These are phyloP conservation scores for Ctenicera cuprea DNA, from an alignment of 2,888 invertebrate species.

Conservation along the genomic window DNA sequence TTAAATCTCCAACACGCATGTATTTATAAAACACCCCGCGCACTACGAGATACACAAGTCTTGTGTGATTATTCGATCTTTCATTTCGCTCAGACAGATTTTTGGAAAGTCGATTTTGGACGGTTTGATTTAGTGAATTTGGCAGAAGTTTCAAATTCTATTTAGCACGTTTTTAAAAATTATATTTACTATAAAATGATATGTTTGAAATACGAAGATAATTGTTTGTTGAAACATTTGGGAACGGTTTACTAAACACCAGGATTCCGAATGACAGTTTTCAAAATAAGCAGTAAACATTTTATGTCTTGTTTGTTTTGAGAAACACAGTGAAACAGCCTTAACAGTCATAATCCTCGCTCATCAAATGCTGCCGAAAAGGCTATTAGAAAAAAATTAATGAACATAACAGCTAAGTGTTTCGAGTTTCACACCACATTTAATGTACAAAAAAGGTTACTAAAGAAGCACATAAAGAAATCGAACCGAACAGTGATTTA, in stretches of 20 bases:
- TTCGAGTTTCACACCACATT: too few species aligned
- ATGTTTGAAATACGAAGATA: slow-evolving; percentile 69
- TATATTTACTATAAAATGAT: slow-evolving; percentile 64
- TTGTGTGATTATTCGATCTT: too few species aligned
- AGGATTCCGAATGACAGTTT: slow-evolving; percentile 72
- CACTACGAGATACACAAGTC: too few species aligned
- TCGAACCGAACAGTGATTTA: too few species aligned
- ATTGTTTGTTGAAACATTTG: slow-evolving; percentile 69
- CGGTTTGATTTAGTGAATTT: slow-evolving; percentile 40
- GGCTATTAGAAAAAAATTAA: neutral
- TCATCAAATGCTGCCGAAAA: slow-evolving; percentile 1
- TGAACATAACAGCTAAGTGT: neutral
- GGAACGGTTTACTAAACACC: slow-evolving; percentile 69
- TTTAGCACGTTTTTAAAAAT: slow-evolving; percentile 56
- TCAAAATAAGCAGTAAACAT: slow-evolving; percentile 71
- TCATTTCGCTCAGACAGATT: neutral
- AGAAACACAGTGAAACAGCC: slow-evolving; percentile 61
- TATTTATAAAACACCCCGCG: slow-evolving; percentile 40
- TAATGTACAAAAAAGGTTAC: too few species aligned
- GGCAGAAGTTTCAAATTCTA: slow-evolving; percentile 41
- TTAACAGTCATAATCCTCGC: slow-evolving; percentile 62
- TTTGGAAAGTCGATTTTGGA: neutral
- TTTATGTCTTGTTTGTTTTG: slow-evolving; percentile 69
- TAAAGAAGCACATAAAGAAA: too few species aligned
- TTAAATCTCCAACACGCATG: slow-evolving; percentile 24